Base-by-base conservation (phyloP, 2,888 invertebrate genomes). In the Gasteruption jaculator region DNA sequence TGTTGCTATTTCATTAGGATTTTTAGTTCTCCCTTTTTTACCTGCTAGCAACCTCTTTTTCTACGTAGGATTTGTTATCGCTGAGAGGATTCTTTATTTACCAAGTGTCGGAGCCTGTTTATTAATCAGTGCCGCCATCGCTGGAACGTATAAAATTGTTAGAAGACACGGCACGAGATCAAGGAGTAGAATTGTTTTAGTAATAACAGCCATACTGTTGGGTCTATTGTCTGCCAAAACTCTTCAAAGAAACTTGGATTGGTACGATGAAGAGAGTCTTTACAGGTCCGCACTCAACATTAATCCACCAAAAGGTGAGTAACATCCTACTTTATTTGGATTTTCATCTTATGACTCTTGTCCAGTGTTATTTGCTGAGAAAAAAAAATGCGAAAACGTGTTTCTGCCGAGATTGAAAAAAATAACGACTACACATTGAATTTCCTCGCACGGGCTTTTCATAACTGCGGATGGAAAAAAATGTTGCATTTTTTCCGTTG, bases 31-130 rank as follows among this genome's bases (percentile, higher is more conserved):
- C 57, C 94, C 96, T 48, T 96, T 95, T 75, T 78, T 96, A 63
- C 96, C 95, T 50, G 95, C 96, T 49, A 87, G 91, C 60, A 97
- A 97, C 78, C 75, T 95, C 58, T 85, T 96, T 73, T 94, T 95
- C 76, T 95, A 96, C 73, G 96, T 97, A 46, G 97, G 97, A 35
- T 97, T 97, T 73, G 96, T 97, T 54, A 88, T 96, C 41, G 97
- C 96, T 45, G 97, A 97, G 74, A 80, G 96, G 52, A 86, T 96
- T 53, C 78, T 97, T 52, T 97, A 96, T 75, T 81, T 96, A 71
- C 95, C 96, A 36, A 94, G 93, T 74, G 90, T 95, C 63, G 96
- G 95, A 38, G 90, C 87, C 73, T 95, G 94, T 74, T 79, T 96
- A 58, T 75, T 95, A 52, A 76, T 94, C 46, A 93, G 89, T 26